Evolutionary conservation across 2,888 invertebrate species (phyloP).

Genomic region (Lottia scabra): DNA sequence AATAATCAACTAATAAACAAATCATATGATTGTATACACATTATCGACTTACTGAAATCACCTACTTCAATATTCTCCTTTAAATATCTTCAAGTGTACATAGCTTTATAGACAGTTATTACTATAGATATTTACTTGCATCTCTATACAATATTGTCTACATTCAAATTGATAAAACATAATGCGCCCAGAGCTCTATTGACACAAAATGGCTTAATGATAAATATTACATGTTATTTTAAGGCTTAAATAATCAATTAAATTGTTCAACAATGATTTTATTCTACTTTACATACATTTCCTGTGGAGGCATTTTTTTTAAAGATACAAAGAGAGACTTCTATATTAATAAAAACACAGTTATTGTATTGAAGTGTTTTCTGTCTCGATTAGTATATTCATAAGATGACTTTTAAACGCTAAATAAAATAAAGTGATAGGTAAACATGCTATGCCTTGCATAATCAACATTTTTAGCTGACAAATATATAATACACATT

Average conservation of each 20-base stretch:
- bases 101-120: background rate
- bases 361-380: too few species aligned
- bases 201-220: background rate
- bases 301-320: too few species aligned
- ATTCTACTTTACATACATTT: too few species aligned
- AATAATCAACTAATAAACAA: background rate
- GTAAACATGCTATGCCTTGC: too few species aligned
- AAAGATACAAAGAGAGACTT: too few species aligned
- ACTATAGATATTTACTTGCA: too few species aligned
- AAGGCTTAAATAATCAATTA: background rate
- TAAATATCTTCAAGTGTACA: background rate
- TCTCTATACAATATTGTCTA: background rate
- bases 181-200: background rate
- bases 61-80: background rate
- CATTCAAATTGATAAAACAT: constrained; percentile 1
- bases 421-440: too few species aligned
- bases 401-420: too few species aligned
- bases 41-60: constrained; percentile 2
- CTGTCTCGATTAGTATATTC: too few species aligned
- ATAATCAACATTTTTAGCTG: too few species aligned
- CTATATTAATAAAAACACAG: too few species aligned
- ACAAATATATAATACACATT: too few species aligned
- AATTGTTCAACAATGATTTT: background rate
- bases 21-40: background rate
- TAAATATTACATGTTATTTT: background rate